Conservation (phyloP, 2,888 invertebrate species). For the Diploptera punctata region DNA sequence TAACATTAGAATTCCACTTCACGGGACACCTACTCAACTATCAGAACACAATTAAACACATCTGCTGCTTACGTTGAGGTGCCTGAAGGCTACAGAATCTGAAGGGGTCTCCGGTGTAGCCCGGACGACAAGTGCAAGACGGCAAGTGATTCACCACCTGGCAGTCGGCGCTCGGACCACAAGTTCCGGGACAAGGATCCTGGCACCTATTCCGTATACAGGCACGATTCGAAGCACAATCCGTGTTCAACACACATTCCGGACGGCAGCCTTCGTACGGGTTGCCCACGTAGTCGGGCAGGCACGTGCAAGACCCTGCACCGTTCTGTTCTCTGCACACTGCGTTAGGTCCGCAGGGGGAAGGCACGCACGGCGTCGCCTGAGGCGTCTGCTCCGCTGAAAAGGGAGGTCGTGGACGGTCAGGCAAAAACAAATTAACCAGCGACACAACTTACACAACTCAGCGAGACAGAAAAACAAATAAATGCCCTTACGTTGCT, state of each 20-base stretch:
- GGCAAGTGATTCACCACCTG: conserved; percentile 67
- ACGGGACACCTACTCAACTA: too few species aligned
- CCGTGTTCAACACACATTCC: conserved; percentile 74
- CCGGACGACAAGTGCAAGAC: conserved; percentile 63
- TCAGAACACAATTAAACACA: too few species aligned
- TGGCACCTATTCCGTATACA: conserved; percentile 79
- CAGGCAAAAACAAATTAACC: background rate
- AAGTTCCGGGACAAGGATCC: conserved; percentile 78
- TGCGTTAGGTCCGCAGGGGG: conserved; percentile 48
- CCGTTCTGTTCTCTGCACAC: conserved; percentile 48
- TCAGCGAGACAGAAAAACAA: conserved; percentile 12
- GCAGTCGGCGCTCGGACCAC: conserved; percentile 76
- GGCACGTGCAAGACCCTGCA: conserved; percentile 69
- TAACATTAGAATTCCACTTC: background rate
- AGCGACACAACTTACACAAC: conserved; percentile 27
- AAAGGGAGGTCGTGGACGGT: background rate
- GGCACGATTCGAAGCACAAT: conserved; percentile 72
- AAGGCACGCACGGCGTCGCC: conserved; percentile 42
- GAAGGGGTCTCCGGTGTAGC: conserved; percentile 74
- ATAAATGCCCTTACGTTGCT: conserved; percentile 43
- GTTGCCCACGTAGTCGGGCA: conserved; percentile 58
- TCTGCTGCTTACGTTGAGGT: conserved; percentile 39
- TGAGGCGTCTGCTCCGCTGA: conserved; percentile 36
- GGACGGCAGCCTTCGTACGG: conserved; percentile 80
- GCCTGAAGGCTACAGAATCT: conserved; percentile 50